Evolutionary conservation across 2,888 invertebrate species (phyloP), one percentile per base, ranked within the genome.

Genomic region (Cristatella mucedo): DNA sequence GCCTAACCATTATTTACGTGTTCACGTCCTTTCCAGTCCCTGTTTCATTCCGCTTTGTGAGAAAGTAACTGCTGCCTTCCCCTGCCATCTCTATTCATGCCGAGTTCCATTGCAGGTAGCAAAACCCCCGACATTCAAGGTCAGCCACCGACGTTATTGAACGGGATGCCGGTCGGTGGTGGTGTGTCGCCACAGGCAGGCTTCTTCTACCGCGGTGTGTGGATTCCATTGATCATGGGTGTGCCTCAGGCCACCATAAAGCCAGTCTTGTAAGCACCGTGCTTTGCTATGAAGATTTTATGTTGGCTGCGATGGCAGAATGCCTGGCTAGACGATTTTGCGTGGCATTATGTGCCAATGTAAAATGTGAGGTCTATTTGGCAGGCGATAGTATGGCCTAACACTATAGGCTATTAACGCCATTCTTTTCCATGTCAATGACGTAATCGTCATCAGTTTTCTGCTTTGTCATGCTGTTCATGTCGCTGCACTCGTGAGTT

Each of bases 231-330:
- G 19, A 80, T 85, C 32, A 76, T 80, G 41, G 80, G 78, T 2
- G 81, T 85, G 61, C 77, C 82, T 11, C 78, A 80, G 7, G 84
- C 86, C 7, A 77, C 82, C 53, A 75, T 85, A 5, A 85, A 86
- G 69, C 76, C 86, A 39, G 73, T 81, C n/a, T 86, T 85, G 87
- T 89, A 73, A 77, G 82, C n/a, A n/a, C n/a, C n/a, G n/a, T n/a
- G n/a, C n/a, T n/a, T n/a, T n/a, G n/a, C n/a, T n/a, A n/a, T n/a
- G n/a, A n/a, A n/a, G n/a, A n/a, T n/a, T n/a, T n/a, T n/a, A n/a
- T n/a, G n/a, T n/a, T n/a, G n/a, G n/a, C n/a, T n/a, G n/a, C n/a
- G n/a, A n/a, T n/a, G n/a, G n/a, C n/a, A n/a, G n/a, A n/a, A n/a
- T n/a, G n/a, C n/a, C n/a, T n/a, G n/a, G n/a, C n/a, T n/a, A n/a